Evolutionary conservation across 2,797 vertebrate genomes (phyloP).

Genomic region (Hypotaenidia okinawae): DNA sequence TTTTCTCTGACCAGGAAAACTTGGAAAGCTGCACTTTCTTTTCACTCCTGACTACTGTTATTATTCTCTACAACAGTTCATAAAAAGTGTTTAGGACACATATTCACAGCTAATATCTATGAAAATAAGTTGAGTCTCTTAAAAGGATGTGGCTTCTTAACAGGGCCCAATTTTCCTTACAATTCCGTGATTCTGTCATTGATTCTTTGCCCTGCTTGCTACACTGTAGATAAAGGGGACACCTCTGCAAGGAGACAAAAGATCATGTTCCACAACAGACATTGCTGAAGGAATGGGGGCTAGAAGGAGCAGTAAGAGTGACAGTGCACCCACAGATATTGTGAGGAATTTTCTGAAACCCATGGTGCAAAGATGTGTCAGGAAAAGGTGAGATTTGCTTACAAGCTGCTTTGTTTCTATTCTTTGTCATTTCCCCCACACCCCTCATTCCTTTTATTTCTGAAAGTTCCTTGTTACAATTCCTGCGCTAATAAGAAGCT

Average conservation of each 20-base stretch:
- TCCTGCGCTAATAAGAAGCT: neutral
- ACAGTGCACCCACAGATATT: neutral
- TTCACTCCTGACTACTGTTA: neutral
- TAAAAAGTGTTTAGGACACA: neutral
- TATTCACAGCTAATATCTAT: neutral
- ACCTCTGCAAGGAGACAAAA: neutral
- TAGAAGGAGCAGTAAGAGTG: neutral
- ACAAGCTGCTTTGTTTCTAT: neutral
- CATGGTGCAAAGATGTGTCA: accelerated
- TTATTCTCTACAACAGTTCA: neutral
- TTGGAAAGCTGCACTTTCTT: neutral
- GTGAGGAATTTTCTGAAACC: neutral
- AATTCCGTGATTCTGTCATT: too few relatives aligned
- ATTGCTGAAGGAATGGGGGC: accelerated
- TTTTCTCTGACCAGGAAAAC: neutral
- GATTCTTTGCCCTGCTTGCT: neutral
- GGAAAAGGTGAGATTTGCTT: neutral
- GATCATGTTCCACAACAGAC: neutral
- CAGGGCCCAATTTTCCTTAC: neutral
- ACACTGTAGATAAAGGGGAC: neutral
- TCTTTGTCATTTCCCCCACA: neutral
- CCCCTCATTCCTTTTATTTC: accelerated
- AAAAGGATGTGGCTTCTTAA: neutral
- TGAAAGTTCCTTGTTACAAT: neutral
- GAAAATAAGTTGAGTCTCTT: neutral